Base-by-base conservation (phyloP, 2,888 invertebrate species). In the Villa cingulata region DNA sequence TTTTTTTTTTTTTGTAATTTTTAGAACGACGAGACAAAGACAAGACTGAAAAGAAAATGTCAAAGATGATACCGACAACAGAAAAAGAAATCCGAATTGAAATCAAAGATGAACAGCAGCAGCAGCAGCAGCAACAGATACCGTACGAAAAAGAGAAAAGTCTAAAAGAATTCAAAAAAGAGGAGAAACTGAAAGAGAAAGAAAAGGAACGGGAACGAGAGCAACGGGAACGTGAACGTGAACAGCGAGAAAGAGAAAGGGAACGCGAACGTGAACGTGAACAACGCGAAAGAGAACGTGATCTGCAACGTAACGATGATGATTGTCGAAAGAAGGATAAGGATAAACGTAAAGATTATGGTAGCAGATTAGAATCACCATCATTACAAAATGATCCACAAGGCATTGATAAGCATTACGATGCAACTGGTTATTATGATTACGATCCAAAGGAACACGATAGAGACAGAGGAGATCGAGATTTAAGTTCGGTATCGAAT, bases 381-480 rank as follows among this genome's bases (percentile, higher is more conserved):
- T 41, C 65, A 62, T 46, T 66, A 59, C 18, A 62, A 54, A 46
- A 59, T 61, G 18, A 66, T 57, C 53, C 63, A 54, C 37, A 62
- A 54, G 40, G 49, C 49, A 56, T 62, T 62, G 70, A 70, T 55
- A 62, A 64, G 53, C 77, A 77, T 18, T 75, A 75, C 47, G 63
- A 69, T 49, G 70, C 73, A 49, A 71, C 73, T 14, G 74, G 74
- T 27, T 50, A 57, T 12, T 60, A 64, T 27, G 69, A 50, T 17
- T 48, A 46, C 32, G 53, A 45, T 10, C 56, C 18, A 58, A 61
- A 16, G 57, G 61, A 71, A 37, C 74, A 76, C 59, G 82, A 80
- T 46, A 73, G 76, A 56, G 76, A 70, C 56, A 76, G 80, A 59
- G 72, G 80, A 59, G 72, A 74, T 60, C 62, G 80, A 59, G 72